Conservation (phyloP, 2,888 invertebrate species). For the Blera fallax region DNA sequence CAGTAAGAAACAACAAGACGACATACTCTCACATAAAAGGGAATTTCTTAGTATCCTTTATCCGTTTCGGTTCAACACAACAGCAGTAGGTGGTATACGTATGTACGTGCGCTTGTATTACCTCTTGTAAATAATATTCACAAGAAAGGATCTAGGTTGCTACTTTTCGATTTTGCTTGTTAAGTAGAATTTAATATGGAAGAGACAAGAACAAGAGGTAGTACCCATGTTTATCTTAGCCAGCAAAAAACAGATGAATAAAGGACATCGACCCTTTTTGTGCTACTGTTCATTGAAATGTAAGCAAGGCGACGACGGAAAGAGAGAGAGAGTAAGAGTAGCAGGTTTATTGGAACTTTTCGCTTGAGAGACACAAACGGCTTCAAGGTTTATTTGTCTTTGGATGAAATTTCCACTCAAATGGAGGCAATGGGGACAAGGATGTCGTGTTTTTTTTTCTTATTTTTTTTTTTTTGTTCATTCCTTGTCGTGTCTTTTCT, state of each 20-base stretch:
- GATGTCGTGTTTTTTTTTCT: background rate
- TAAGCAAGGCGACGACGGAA: too few relatives aligned
- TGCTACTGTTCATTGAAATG: background rate
- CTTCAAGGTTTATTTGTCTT: conserved; percentile 25
- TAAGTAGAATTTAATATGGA: conserved; percentile 32
- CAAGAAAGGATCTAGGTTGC: conserved; percentile 3
- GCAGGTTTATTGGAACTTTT: conserved; percentile 1
- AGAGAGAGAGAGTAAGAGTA: background rate
- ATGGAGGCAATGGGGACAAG: background rate
- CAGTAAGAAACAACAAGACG: background rate
- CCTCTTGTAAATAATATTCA: background rate
- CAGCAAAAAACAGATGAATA: background rate
- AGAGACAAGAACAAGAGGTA: background rate
- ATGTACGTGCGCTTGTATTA: background rate
- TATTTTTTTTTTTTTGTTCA: background rate
- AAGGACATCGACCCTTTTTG: conserved; percentile 26
- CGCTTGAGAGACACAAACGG: conserved; percentile 17
- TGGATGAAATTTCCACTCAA: conserved; percentile 14
- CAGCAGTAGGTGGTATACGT: background rate
- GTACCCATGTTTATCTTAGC: conserved; percentile 1
- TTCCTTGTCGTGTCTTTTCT: background rate
- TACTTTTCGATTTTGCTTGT: conserved; percentile 36
- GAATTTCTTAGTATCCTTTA: conserved; percentile 22
- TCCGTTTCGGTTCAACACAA: background rate
- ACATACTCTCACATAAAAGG: background rate